Evolutionary conservation across 2,888 invertebrate genomes (phyloP).

Genomic region (Isoperla grammatica): DNA sequence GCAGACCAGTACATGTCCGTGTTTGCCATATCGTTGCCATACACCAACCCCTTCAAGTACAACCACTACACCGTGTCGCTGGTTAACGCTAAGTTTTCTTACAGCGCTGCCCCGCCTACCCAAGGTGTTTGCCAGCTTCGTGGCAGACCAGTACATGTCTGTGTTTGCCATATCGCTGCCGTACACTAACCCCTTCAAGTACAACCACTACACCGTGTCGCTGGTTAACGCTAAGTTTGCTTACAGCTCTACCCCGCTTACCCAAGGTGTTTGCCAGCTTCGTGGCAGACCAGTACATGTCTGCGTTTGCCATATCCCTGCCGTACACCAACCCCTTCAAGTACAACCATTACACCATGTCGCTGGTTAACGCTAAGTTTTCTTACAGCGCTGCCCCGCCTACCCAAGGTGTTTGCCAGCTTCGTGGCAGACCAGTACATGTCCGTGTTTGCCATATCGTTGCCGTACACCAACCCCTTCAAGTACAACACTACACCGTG

Average conservation of each 20-base stretch:
- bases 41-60: constrained; percentile 94
- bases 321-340: constrained; percentile 96
- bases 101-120: constrained; percentile 84
- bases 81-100: no score
- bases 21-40: constrained; percentile 91
- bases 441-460: constrained; percentile 92
- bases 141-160: constrained; percentile 89
- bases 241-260: constrained; percentile 82
- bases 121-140: constrained; percentile 81
- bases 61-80: constrained; percentile 89
- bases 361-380: constrained; percentile 90
- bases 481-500: constrained; percentile 95
- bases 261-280: constrained; percentile 86
- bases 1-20: constrained; percentile 93
- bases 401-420: constrained; percentile 82
- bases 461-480: constrained; percentile 94
- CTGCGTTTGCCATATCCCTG: constrained; percentile 90
- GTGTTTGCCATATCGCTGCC: constrained; percentile 94
- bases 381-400: constrained; percentile 82
- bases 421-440: constrained; percentile 91
- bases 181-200: constrained; percentile 94
- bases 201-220: constrained; percentile 93
- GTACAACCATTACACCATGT: constrained; percentile 94
- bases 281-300: constrained; percentile 90
- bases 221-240: no score